A percentile compares a stretch with the other conserved stretches of the same genome.
These are phyloP conservation scores for Proctacanthus coquilletti DNA, from an alignment of 1,140 invertebrate species.

Conservation along the genomic window DNA sequence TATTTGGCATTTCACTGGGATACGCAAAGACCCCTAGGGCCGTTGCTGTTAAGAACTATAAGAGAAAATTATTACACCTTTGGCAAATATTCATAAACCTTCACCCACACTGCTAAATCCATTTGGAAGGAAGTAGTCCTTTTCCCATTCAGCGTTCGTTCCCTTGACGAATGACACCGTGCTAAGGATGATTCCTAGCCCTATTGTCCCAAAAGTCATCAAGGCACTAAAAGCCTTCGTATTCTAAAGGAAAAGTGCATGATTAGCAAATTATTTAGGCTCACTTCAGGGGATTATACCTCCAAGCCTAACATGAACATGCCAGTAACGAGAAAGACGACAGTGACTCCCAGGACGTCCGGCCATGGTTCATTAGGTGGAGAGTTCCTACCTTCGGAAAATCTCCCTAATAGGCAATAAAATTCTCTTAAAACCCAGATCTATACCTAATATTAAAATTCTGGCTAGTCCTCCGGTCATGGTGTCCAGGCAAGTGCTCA, in stretches of 20 bases:
- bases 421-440: too few relatives aligned
- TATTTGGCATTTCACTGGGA: conserved; percentile 18
- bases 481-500: conserved; percentile 47
- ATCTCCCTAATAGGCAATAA: too few relatives aligned
- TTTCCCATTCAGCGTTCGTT: conserved; percentile 17
- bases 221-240: conserved; percentile 26
- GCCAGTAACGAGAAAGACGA: conserved; percentile 44
- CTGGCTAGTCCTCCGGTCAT: conserved; percentile 42
- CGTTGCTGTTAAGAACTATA: conserved; percentile 14
- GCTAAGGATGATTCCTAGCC: conserved; percentile 19
- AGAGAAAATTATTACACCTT: background rate
- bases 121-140: conserved; percentile 23
- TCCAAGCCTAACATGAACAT: conserved; percentile 55
- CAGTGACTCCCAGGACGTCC: conserved; percentile 48
- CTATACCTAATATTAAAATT: conserved; percentile 21
- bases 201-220: conserved; percentile 23
- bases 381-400: conserved; percentile 34
- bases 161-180: conserved; percentile 23
- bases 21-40: conserved; percentile 20
- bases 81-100: conserved; percentile 1
- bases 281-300: conserved; percentile 26
- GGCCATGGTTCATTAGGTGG: conserved; percentile 46
- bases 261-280: background rate
- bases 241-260: conserved; percentile 16
- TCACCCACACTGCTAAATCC: conserved; percentile 25